Percentiles rank a stretch among this genome's conserved stretches.
These are phyloP conservation scores for Rhinoptilus africanus DNA, from an alignment of 2,113 vertebrate genomes.

Conservation along the genomic window DNA sequence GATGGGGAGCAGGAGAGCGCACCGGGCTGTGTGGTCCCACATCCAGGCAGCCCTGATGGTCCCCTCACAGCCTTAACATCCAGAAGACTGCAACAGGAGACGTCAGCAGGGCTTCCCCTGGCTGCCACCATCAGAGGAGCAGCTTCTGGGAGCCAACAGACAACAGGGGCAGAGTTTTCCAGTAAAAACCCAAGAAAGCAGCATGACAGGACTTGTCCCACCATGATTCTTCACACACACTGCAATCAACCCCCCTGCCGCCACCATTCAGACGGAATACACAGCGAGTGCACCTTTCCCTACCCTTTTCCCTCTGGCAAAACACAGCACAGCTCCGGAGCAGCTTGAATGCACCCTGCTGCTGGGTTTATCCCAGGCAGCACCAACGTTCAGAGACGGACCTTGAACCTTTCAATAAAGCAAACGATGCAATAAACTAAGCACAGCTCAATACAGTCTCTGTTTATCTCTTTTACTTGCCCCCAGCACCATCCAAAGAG, in stretches of 20 bases:
- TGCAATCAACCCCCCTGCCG: too few relatives aligned
- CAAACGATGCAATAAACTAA: neutral
- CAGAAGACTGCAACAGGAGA: neutral
- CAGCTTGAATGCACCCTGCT: neutral
- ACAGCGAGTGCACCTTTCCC: neutral
- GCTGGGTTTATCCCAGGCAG: neutral
- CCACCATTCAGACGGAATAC: fast-evolving
- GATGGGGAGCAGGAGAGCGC: neutral
- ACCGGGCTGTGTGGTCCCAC: fast-evolving
- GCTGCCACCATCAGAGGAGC: neutral
- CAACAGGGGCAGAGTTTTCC: neutral
- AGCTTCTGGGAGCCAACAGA: neutral
- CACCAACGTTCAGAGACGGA: neutral
- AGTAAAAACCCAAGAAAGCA: neutral
- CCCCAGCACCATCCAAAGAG: constrained; percentile 27
- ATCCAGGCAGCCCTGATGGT: neutral
- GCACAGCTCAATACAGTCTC: neutral
- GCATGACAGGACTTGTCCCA: neutral
- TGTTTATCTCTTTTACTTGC: constrained; percentile 7
- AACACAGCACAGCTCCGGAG: fast-evolving
- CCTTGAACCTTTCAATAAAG: constrained; percentile 29
- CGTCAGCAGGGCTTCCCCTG: neutral
- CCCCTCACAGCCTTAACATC: neutral
- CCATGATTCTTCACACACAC: neutral
- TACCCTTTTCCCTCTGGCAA: neutral